Conservation (phyloP, 2,797 vertebrate genomes). For the Typhlichthys eigenmanni region DNA sequence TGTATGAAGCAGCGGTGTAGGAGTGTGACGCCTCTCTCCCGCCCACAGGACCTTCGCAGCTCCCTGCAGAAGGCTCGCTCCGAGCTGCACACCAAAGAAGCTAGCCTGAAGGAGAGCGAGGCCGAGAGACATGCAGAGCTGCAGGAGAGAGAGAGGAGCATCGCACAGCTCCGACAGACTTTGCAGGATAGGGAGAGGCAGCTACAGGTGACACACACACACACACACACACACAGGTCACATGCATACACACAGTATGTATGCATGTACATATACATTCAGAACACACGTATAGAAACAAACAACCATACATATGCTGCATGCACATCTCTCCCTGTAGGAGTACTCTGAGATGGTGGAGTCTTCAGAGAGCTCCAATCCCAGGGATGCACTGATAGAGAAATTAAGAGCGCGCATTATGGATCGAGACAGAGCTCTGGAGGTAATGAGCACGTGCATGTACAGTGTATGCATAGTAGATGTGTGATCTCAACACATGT, state of each 20-base stretch:
- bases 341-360: conserved; percentile 86
- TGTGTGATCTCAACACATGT: no score
- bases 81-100: conserved; percentile 84
- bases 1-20: neutral
- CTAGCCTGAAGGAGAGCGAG: conserved; percentile 79
- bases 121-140: conserved; percentile 71
- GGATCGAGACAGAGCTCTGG: conserved; percentile 87
- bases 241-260: neutral
- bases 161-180: conserved; percentile 74
- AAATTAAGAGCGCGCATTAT: conserved; percentile 88
- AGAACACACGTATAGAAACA: neutral
- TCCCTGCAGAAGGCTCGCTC: conserved; percentile 81
- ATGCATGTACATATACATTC: neutral
- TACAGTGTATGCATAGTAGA: neutral
- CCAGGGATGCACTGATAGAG: conserved; percentile 83
- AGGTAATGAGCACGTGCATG: conserved; percentile 75
- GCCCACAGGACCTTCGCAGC: conserved; percentile 83
- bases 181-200: conserved; percentile 86
- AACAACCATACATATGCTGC: neutral
- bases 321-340: conserved; percentile 59
- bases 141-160: conserved; percentile 77
- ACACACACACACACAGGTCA: neutral
- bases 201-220: conserved; percentile 71
- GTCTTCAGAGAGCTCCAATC: conserved; percentile 72
- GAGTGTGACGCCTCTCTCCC: conserved; percentile 3